Conservation (phyloP, 92 coral and sea anemone species). For the Porites cylindrica region DNA sequence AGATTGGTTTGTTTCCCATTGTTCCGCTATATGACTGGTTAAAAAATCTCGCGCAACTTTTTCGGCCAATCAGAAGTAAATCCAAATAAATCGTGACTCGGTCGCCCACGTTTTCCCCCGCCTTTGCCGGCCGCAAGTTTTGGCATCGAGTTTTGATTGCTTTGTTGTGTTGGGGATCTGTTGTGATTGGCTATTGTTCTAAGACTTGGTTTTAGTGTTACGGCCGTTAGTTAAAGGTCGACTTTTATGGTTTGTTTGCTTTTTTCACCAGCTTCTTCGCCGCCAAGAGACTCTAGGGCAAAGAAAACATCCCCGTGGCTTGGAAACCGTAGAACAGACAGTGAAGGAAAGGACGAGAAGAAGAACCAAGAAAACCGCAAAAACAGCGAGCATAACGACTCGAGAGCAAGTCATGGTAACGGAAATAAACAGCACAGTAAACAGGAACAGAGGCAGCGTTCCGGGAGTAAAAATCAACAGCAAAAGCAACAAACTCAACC, state of each 20-base stretch:
- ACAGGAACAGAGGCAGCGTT: conserved; percentile 54
- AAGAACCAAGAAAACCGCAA: conserved; percentile 39
- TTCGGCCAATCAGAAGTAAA: too few relatives aligned
- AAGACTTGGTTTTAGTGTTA: too few relatives aligned
- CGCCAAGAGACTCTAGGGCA: conserved; percentile 47
- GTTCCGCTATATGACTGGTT: too few relatives aligned
- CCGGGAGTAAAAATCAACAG: conserved; percentile 69
- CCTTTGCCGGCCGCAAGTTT: too few relatives aligned
- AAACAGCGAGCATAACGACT: conserved; percentile 51
- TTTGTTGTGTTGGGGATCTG: too few relatives aligned
- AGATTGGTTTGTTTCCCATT: too few relatives aligned
- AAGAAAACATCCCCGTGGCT: conserved; percentile 83
- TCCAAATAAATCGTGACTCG: too few relatives aligned
- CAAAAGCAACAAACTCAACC: conserved; percentile 46
- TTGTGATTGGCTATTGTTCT: too few relatives aligned
- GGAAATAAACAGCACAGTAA: conserved; percentile 50
- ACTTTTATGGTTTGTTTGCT: too few relatives aligned
- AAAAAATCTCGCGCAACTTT: too few relatives aligned
- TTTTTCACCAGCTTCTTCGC: neutral
- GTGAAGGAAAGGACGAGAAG: conserved; percentile 79
- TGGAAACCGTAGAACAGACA: conserved; percentile 67
- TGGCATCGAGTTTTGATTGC: too few relatives aligned
- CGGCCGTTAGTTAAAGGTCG: neutral
- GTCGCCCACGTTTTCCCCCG: too few relatives aligned
- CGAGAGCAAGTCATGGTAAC: conserved; percentile 58